Percentiles rank a stretch among this genome's conserved stretches.
These are phyloP conservation scores for Cydia splendana DNA, from an alignment of 1,140 invertebrate genomes.

Conservation along the genomic window DNA sequence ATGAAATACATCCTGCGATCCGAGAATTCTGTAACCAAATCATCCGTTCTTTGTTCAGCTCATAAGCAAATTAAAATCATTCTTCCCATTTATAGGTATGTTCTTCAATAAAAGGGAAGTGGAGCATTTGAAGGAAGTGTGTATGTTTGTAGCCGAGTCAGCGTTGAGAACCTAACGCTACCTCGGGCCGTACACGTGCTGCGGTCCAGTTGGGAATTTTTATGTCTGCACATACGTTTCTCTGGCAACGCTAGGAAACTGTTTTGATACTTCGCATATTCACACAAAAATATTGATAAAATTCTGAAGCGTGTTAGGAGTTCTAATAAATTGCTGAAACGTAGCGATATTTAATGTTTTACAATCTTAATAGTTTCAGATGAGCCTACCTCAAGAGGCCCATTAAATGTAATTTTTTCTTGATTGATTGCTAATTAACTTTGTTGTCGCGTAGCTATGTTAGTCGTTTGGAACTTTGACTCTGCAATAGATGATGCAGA, in stretches of 20 bases:
- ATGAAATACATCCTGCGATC: background rate
- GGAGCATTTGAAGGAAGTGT: background rate
- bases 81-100: background rate
- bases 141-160: background rate
- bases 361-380: too few relatives aligned
- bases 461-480: background rate
- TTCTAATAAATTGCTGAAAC: too few relatives aligned
- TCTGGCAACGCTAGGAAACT: background rate
- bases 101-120: background rate
- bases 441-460: too few relatives aligned
- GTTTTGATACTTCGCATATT: background rate
- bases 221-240: slow-evolving; percentile 22
- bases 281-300: background rate
- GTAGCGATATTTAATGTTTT: too few relatives aligned
- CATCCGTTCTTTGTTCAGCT: background rate
- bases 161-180: slow-evolving; percentile 22
- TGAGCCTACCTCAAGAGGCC: too few relatives aligned
- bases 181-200: slow-evolving; percentile 4
- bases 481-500: too few relatives aligned
- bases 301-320: too few relatives aligned
- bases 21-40: background rate
- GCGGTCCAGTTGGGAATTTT: slow-evolving; percentile 28
- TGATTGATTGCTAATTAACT: too few relatives aligned
- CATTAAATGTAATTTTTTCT: too few relatives aligned
- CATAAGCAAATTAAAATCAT: background rate